Evolutionary conservation across 1,140 invertebrate genomes (phyloP), one percentile per base, ranked within the genome.

Genomic region (Paraescarpia echinospica): DNA sequence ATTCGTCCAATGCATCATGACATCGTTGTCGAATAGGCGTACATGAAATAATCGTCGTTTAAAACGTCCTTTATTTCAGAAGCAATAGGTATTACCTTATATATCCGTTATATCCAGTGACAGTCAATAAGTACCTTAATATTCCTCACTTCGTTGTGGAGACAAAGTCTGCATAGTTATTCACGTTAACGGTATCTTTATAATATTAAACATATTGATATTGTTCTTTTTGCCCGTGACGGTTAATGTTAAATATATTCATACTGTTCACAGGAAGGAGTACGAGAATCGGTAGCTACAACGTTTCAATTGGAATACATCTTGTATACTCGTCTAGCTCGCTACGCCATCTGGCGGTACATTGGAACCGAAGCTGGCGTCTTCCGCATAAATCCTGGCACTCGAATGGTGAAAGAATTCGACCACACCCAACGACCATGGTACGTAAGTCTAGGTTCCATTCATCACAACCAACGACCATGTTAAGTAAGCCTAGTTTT

Each of bases 311-410:
- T 77, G 22, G 59, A 77, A 27, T 2, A 6, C 9, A 77, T 77
- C 22, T 77, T 77, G 22, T 77, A 2, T 12, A 77, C 59, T 2
- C 59, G 59, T 77, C 27, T 18, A 27, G 27, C 1, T 4, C 59
- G 1, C 27, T 77, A 22, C 59, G 59, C 59, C 90, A 90, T 90
- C 33, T 90, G 90, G 90, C 34, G 34, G 34, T 90, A 90, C 35
- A 41, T 90, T 34, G 90, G 90, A 90, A 34, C 35, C n/a, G 35
- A 90, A 12, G 90, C 35, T 90, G 90, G 90, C 90, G n/a, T 90
- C 90, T 90, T 90, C 35, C 90, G 90, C 8, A 6, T 33, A 34
- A n/a, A 90, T 41, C 90, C 90, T 90, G 90, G 90, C 34, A 33
- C 34, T 33, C 90, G 90, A 22, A 34, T 90, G 90, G 90, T 90